A percentile compares a stretch with the other conserved stretches of the same genome.
These are phyloP conservation scores for Micoletzkya japonica DNA, from an alignment of 2,888 invertebrate species.

Conservation along the genomic window DNA sequence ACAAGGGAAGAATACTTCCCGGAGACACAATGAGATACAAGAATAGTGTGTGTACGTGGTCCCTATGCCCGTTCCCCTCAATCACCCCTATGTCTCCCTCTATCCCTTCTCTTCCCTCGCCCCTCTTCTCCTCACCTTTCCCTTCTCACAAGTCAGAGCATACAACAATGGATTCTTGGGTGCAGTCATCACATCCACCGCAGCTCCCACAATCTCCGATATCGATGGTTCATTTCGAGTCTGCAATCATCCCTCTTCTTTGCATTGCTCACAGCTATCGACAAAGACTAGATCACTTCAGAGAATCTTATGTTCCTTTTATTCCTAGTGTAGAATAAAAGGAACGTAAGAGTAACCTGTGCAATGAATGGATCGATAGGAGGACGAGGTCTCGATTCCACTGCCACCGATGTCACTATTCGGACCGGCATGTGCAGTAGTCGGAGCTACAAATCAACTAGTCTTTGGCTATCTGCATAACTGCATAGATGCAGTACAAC, in stretches of 20 bases:
- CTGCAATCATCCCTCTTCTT: background rate
- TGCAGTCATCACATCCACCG: slow-evolving; percentile 52
- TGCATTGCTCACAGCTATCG: too few relatives aligned
- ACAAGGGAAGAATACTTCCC: too few relatives aligned
- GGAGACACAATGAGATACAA: too few relatives aligned
- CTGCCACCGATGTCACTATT: slow-evolving; percentile 5
- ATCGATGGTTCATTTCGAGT: slow-evolving; percentile 9
- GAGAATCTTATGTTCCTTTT: too few relatives aligned
- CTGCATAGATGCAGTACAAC: background rate
- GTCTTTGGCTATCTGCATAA: background rate
- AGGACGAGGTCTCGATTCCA: background rate
- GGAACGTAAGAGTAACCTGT: background rate
- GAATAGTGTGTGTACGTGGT: too few relatives aligned
- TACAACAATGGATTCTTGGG: slow-evolving; percentile 41
- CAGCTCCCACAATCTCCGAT: slow-evolving; percentile 35
- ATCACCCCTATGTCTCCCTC: too few relatives aligned
- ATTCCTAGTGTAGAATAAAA: too few relatives aligned
- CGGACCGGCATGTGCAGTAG: slow-evolving; percentile 14
- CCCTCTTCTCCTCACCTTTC: slow-evolving; percentile 28
- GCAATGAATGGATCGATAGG: slow-evolving; percentile 16
- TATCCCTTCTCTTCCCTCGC: too few relatives aligned
- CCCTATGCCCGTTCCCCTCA: too few relatives aligned
- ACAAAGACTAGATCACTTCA: too few relatives aligned
- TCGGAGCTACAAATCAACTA: background rate
- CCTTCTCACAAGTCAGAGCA: slow-evolving; percentile 29